phyloP scores from a whole-genome alignment of 2,113 vertebrate species.

The Heterotis niloticus region DNA sequence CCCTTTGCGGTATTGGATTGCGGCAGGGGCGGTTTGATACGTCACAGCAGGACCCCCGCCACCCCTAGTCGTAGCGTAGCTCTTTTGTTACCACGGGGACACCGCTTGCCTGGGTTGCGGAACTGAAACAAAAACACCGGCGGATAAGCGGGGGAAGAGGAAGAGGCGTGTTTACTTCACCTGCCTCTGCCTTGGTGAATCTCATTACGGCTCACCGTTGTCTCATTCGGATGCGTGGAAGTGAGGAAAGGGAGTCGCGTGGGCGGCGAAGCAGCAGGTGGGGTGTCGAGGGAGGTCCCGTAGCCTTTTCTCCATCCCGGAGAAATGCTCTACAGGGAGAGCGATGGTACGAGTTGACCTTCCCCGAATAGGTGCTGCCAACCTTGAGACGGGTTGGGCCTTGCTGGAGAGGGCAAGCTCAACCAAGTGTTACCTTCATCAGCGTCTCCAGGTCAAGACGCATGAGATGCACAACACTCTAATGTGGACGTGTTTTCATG shows the following conservation, averaged over 20 bases:
- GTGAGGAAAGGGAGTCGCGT: neutral
- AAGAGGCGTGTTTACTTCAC: neutral
- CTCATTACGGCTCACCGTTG: neutral
- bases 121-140: neutral
- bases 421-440: neutral
- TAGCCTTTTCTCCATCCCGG: neutral
- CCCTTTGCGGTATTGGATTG: too few relatives aligned
- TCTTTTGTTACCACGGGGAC: neutral
- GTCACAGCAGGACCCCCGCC: neutral
- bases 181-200: neutral
- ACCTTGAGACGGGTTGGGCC: neutral
- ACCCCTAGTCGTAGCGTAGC: neutral
- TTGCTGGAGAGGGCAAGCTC: neutral
- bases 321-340: neutral
- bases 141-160: neutral
- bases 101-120: neutral
- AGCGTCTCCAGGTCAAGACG: neutral
- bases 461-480: neutral
- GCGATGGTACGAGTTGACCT: neutral
- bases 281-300: neutral
- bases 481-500: slow-evolving; percentile 1
- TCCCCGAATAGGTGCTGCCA: neutral
- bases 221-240: slow-evolving; percentile 8
- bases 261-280: neutral
- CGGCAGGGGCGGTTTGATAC: neutral